phyloP scores from a whole-genome alignment of 2,797 vertebrate genomes.

The Sparidentex hasta region DNA sequence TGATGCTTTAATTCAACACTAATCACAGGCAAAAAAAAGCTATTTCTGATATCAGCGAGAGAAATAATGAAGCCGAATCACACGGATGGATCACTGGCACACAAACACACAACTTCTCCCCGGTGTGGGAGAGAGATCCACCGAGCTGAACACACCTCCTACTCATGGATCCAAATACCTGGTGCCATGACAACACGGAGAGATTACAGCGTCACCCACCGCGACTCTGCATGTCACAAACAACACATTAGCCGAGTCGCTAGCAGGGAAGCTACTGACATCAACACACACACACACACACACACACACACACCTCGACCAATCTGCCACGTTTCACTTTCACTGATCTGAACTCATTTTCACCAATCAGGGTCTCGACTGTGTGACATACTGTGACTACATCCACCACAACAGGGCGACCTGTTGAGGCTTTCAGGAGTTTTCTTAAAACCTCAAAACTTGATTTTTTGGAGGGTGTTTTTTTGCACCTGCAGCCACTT shows the following conservation, averaged over 20 bases:
- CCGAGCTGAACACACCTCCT: conserved; percentile 72
- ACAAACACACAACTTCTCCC: conserved; percentile 46
- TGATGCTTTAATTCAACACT: background rate
- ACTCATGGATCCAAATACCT: conserved; percentile 78
- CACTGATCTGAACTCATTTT: background rate
- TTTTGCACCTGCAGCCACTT: no score
- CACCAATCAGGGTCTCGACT: background rate
- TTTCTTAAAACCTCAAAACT: background rate
- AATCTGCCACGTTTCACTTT: no score
- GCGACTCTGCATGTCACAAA: conserved; percentile 25
- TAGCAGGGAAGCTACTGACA: background rate
- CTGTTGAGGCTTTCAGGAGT: background rate
- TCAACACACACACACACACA: background rate
- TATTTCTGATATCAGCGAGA: conserved; percentile 31
- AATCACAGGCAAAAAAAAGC: background rate
- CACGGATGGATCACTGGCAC: conserved; percentile 15
- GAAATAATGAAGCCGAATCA: conserved; percentile 20
- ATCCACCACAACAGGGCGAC: no score
- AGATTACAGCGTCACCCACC: conserved; percentile 57
- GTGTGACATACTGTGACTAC: no score
- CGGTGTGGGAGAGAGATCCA: conserved; percentile 53
- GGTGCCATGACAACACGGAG: conserved; percentile 83
- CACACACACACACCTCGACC: background rate
- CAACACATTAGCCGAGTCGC: conserved; percentile 33
- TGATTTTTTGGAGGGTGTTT: no score